Conservation (phyloP, 2,888 invertebrate species). For the Charanyca ferruginea region DNA sequence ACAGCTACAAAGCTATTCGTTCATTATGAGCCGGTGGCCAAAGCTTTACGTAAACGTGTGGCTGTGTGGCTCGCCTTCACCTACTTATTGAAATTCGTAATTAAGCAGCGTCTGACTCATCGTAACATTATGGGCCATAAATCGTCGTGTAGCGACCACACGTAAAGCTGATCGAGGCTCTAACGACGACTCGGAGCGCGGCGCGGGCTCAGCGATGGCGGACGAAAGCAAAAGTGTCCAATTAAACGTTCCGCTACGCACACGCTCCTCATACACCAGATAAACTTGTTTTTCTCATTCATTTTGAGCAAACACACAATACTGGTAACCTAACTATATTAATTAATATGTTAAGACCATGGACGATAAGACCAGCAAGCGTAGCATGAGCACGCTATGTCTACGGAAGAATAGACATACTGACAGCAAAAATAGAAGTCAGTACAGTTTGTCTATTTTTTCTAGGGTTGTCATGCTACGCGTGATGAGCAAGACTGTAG, state of each 20-base stretch:
- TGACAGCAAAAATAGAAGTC: no score
- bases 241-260: slow-evolving; percentile 33
- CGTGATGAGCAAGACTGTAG: no score
- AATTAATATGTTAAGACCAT: no score
- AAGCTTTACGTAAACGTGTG: slow-evolving; percentile 60
- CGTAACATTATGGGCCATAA: slow-evolving; percentile 59
- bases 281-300: slow-evolving; percentile 24
- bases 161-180: slow-evolving; percentile 54
- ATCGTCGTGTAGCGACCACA: slow-evolving; percentile 36
- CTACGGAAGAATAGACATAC: background rate
- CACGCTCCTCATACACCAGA: slow-evolving; percentile 10
- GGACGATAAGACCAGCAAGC: no score
- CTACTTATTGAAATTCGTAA: slow-evolving; percentile 75
- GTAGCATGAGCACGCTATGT: no score
- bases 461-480: no score
- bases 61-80: slow-evolving; percentile 81
- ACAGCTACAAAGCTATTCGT: slow-evolving; percentile 30
- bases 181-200: slow-evolving; percentile 22
- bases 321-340: background rate
- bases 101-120: slow-evolving; percentile 67
- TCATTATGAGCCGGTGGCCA: slow-evolving; percentile 31
- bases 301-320: slow-evolving; percentile 10
- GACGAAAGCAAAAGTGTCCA: slow-evolving; percentile 58
- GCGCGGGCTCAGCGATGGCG: background rate
- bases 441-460: no score